Conservation (phyloP, 2,797 vertebrate species). For the Sebastiscus albofasciatus region DNA sequence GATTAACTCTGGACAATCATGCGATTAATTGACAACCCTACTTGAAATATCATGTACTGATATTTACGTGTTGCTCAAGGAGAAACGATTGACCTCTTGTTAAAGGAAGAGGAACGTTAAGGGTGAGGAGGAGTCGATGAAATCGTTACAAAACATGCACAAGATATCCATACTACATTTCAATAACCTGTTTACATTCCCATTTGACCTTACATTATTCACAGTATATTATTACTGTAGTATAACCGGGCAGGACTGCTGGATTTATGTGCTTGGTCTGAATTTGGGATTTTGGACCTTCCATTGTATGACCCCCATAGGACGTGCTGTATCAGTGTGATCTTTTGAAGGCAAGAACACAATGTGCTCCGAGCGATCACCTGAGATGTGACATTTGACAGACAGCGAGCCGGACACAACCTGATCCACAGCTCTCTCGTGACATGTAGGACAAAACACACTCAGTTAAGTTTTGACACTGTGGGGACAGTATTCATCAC, state of each 20-base stretch:
- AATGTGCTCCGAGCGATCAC: neutral
- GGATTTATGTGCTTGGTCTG: neutral
- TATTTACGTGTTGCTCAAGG: neutral
- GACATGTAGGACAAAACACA: conserved; percentile 47
- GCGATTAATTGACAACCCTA: no score
- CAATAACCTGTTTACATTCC: neutral
- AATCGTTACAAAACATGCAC: neutral
- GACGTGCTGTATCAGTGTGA: neutral
- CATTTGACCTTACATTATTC: neutral
- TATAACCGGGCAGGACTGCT: neutral
- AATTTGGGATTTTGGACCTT: neutral
- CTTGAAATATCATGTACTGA: neutral
- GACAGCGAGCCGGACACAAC: conserved; percentile 22
- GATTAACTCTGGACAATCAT: no score
- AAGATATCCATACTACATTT: neutral
- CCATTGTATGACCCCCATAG: neutral
- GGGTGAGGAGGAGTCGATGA: neutral
- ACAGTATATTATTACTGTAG: neutral
- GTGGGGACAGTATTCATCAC: conserved; percentile 53
- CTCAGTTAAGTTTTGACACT: conserved; percentile 36
- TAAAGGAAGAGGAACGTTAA: neutral
- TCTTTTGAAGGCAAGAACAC: neutral
- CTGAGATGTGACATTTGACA: conserved; percentile 42
- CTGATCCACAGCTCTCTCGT: conserved; percentile 8
- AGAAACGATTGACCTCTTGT: neutral